Conservation (phyloP, 2,888 invertebrate species). For the Diachrysia chrysitis region DNA sequence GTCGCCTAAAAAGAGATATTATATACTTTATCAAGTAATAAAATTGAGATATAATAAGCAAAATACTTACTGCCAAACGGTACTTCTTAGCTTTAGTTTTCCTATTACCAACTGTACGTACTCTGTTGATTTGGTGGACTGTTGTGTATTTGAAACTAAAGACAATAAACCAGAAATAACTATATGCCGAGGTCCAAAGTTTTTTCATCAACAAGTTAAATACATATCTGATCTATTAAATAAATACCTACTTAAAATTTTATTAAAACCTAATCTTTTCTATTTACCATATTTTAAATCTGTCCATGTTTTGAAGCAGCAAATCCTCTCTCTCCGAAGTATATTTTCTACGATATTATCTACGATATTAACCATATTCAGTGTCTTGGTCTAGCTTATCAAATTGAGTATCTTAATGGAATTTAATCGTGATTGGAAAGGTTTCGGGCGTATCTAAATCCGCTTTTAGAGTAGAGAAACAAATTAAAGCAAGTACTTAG, state of each 20-base stretch:
- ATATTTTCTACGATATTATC: constrained; percentile 13
- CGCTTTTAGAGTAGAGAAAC: neutral
- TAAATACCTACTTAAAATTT: neutral
- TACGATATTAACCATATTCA: constrained; percentile 30
- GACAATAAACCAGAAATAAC: neutral
- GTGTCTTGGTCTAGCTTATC: constrained; percentile 30
- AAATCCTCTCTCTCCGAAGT: constrained; percentile 8
- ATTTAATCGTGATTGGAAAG: constrained; percentile 44
- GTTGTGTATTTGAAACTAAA: too few species aligned
- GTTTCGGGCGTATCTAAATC: constrained; percentile 8
- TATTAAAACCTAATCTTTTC: neutral
- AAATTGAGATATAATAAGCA: too few species aligned
- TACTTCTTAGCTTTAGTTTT: too few species aligned
- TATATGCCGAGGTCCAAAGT: neutral
- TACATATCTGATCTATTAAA: too few species aligned
- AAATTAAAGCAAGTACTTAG: constrained; percentile 1
- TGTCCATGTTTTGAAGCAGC: constrained; percentile 2
- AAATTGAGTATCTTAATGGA: constrained; percentile 16
- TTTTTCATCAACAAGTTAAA: neutral
- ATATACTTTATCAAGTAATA: too few species aligned
- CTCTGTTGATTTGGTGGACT: too few species aligned
- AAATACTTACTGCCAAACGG: too few species aligned
- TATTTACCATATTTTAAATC: neutral
- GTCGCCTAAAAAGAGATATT: too few species aligned
- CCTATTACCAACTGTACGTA: too few species aligned